Base-by-base conservation (phyloP, 2,797 vertebrate species). In the Micromesistius poutassou region DNA sequence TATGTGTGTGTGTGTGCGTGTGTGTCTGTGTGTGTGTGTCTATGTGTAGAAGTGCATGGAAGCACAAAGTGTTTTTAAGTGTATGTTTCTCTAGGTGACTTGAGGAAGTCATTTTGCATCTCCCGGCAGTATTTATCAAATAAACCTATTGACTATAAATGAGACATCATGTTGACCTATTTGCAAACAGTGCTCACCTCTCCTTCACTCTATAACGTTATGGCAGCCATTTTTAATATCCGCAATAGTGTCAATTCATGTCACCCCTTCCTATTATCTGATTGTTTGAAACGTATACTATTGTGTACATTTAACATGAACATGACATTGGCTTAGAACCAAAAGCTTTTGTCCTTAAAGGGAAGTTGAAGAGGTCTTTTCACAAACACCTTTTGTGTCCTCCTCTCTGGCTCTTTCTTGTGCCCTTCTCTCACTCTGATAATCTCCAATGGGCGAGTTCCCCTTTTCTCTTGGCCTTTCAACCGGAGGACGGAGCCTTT, bases 391-490 rank as follows among this genome's bases (percentile, higher is more conserved):
- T 71, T 71, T 30, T 71, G 4, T 62, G 4, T 62, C 6, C 19
- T 4, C n/a, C 55, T 62, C 84, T 85, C 86, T 86, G 83, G 78
- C 74, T 74, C 77, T 88, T 88, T 85, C 90, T 89, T 90, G 91
- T 80, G 90, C 91, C 79, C 82, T 74, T 73, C 33, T 73, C 80
- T 62, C 80, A 78, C 87, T 86, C 80, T 80, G 74, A 74, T 76
- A 76, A 80, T 79, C 82, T 84, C 75, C 84, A 75, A 84, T 80
- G 83, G 81, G 83, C 80, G 82, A 89, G 74, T 83, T 84, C 81
- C n/a, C 55, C 7, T 62, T 82, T 91, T 87, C 76, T 79, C 75
- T 33, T 89, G 86, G 84, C 88, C 90, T 90, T 90, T 90, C 87
- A 89, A 84, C 82, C 80, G 86, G 78, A 89, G 89, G 85, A 85